Percentiles rank a stretch among this genome's conserved stretches.
Evolutionary conservation across 2,797 vertebrate genomes (phyloP).

Genomic region (Muscicapa comitata): DNA sequence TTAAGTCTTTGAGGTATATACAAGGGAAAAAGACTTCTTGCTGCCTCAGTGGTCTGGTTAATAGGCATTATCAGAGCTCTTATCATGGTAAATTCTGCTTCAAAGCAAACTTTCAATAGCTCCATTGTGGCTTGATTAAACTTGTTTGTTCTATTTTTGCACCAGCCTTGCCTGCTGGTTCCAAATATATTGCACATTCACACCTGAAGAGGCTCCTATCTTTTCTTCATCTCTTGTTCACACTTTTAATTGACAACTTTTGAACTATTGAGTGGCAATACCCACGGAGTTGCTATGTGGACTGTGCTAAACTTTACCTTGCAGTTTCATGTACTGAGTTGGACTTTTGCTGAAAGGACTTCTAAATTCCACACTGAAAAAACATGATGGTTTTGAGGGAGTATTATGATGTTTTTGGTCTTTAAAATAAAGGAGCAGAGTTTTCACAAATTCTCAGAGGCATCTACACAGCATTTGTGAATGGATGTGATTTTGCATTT

Average conservation of each 20-base stretch:
- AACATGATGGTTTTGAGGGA: accelerated
- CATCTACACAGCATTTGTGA: not conserved
- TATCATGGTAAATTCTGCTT: not conserved
- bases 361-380: not conserved
- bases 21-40: not conserved
- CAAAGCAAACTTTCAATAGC: not conserved
- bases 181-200: slow-evolving; percentile 24
- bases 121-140: not conserved
- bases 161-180: not conserved
- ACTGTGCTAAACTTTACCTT: not conserved
- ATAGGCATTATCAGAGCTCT: not conserved
- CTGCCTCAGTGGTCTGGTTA: not conserved
- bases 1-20: not conserved
- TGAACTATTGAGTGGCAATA: slow-evolving; percentile 19
- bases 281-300: not conserved
- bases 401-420: not conserved
- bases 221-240: slow-evolving; percentile 41
- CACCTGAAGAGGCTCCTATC: slow-evolving; percentile 5
- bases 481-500: not conserved
- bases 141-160: slow-evolving; percentile 24
- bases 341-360: not conserved
- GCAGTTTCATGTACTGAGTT: not conserved
- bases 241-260: slow-evolving; percentile 27
- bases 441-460: not conserved
- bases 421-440: not conserved